phyloP scores from a whole-genome alignment of 2,888 invertebrate species.

The Caenorhabditis doughertyi region DNA sequence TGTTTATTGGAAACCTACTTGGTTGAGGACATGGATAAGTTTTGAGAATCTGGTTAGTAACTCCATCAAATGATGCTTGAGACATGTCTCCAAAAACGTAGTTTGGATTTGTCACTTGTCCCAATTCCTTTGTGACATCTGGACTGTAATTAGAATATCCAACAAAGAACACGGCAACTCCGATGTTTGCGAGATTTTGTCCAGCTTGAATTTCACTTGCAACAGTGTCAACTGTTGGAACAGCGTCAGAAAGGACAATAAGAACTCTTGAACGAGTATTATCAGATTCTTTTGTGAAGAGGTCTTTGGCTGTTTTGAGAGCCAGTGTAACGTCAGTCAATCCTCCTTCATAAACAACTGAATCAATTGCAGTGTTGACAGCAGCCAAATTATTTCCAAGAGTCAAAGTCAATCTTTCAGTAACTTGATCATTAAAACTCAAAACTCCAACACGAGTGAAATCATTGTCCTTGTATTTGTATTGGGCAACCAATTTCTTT shows the following conservation, averaged over 20 bases:
- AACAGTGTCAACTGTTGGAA: conserved; percentile 59
- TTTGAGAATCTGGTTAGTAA: conserved; percentile 47
- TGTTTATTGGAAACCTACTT: conserved; percentile 14
- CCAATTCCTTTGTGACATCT: conserved; percentile 36
- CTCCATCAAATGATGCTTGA: conserved; percentile 30
- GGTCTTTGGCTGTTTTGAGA: conserved; percentile 13
- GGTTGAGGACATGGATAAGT: conserved; percentile 58
- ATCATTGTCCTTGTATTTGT: conserved; percentile 44
- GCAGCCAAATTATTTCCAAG: conserved; percentile 40
- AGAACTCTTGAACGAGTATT: conserved; percentile 24
- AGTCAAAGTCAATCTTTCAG: conserved; percentile 14
- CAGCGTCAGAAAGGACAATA: conserved; percentile 57
- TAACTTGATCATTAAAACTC: conserved; percentile 37
- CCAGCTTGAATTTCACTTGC: conserved; percentile 46
- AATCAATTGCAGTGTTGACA: conserved; percentile 32
- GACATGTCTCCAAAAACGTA: conserved; percentile 52
- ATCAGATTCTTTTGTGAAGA: conserved; percentile 33
- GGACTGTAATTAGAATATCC: conserved; percentile 45
- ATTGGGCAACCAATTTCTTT: conserved; percentile 46
- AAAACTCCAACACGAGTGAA: conserved; percentile 54
- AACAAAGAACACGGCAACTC: conserved; percentile 52
- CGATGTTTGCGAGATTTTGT: neutral
- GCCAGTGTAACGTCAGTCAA: conserved; percentile 56
- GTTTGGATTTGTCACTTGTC: conserved; percentile 47
- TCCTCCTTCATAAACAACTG: conserved; percentile 48